phyloP scores from a whole-genome alignment of 2,113 vertebrate genomes.

The Dipodomys ordii region DNA sequence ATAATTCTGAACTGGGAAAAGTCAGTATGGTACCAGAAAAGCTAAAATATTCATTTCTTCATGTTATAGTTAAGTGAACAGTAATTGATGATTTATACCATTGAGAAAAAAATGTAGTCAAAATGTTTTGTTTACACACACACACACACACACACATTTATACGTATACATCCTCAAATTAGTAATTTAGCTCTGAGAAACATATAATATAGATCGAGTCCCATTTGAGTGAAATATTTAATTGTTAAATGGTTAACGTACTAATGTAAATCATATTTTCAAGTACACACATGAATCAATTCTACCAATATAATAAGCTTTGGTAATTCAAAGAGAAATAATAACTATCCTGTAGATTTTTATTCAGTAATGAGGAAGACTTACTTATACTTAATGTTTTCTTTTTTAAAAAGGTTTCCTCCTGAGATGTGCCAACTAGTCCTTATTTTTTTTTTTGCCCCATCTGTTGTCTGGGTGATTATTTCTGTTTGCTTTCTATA shows the following conservation, averaged over 20 bases:
- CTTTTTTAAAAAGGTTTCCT: too few relatives aligned
- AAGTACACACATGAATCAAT: background rate
- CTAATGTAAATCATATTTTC: background rate
- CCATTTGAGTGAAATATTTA: background rate
- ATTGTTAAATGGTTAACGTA: background rate
- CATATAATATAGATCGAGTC: background rate
- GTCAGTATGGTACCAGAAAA: background rate
- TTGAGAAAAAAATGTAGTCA: background rate
- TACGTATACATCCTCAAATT: background rate
- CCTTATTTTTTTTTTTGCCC: background rate
- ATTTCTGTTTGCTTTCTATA: background rate
- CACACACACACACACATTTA: background rate
- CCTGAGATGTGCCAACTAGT: background rate
- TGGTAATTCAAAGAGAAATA: background rate
- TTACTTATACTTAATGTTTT: background rate
- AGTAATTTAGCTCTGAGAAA: background rate
- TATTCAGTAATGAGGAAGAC: background rate
- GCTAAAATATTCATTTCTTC: constrained; percentile 3
- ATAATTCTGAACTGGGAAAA: constrained; percentile 22
- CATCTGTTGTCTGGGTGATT: background rate
- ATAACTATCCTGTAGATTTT: background rate
- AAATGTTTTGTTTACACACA: background rate
- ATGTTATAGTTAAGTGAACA: background rate
- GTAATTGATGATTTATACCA: background rate
- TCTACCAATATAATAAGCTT: background rate